phyloP scores from a whole-genome alignment of 2,888 invertebrate genomes.

The Onchidella celtica region DNA sequence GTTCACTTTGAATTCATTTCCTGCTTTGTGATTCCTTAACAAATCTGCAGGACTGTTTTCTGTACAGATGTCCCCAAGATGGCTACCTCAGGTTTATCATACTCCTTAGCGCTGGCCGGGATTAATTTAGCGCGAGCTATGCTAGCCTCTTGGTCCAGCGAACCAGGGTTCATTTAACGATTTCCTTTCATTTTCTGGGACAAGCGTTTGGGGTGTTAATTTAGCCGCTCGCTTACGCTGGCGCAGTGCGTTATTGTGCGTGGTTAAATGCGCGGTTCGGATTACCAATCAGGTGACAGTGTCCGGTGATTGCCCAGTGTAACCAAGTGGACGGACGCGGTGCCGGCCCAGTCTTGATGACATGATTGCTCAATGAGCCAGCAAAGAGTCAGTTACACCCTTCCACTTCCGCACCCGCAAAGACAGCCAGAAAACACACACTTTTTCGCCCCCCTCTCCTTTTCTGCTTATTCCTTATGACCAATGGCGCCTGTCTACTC shows the following conservation, averaged over 20 bases:
- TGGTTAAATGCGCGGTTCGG: slow-evolving; percentile 36
- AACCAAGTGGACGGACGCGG: slow-evolving; percentile 41
- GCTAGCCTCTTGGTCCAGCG: slow-evolving; percentile 21
- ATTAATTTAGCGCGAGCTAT: slow-evolving; percentile 1
- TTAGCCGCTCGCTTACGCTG: slow-evolving; percentile 41
- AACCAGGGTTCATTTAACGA: slow-evolving; percentile 55
- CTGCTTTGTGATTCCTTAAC: too few relatives aligned
- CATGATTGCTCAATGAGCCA: slow-evolving; percentile 34
- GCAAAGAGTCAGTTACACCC: slow-evolving; percentile 37
- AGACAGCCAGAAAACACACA: too few relatives aligned
- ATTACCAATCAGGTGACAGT: slow-evolving; percentile 45
- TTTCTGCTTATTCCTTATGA: too few relatives aligned
- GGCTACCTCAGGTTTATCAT: too few relatives aligned
- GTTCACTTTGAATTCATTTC: too few relatives aligned
- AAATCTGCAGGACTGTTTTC: too few relatives aligned
- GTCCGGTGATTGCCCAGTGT: slow-evolving; percentile 42
- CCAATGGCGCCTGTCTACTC: too few relatives aligned
- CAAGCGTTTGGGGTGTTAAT: slow-evolving; percentile 47
- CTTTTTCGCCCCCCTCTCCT: too few relatives aligned
- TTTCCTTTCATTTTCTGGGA: slow-evolving; percentile 51
- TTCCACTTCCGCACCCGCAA: too few relatives aligned
- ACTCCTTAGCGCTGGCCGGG: too few relatives aligned
- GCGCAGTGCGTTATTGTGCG: slow-evolving; percentile 45
- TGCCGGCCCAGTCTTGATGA: slow-evolving; percentile 1
- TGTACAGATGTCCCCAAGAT: too few relatives aligned